phyloP scores from a whole-genome alignment of 1,140 invertebrate genomes.

The Scaptomyza pallida region DNA sequence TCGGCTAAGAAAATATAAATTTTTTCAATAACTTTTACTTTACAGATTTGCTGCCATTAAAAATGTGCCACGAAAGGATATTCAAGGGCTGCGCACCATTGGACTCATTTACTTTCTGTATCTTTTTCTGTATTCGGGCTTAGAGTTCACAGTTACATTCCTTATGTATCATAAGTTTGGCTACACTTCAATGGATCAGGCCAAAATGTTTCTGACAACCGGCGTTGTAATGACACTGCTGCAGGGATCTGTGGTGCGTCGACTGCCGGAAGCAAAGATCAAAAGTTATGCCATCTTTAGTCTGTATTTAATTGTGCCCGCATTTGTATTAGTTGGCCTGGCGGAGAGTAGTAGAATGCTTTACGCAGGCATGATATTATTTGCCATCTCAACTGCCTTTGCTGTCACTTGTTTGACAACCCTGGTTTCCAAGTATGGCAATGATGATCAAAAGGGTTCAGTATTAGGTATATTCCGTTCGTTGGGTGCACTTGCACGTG shows the following conservation, averaged over 20 bases:
- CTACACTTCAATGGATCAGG: conserved; percentile 97
- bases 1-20: too few relatives aligned
- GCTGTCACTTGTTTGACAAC: conserved; percentile 97
- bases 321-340: conserved; percentile 94
- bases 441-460: conserved; percentile 94
- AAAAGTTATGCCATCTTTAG: conserved; percentile 90
- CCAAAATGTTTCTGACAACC: conserved; percentile 98
- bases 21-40: conserved; percentile 47
- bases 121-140: conserved; percentile 97
- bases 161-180: conserved; percentile 96
- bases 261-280: conserved; percentile 90
- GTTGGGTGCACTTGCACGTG: conserved; percentile 95
- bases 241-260: conserved; percentile 95
- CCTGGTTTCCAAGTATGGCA: conserved; percentile 92
- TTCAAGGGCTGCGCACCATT: conserved; percentile 88
- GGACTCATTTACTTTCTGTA: conserved; percentile 97
- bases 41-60: conserved; percentile 87
- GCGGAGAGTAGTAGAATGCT: conserved; percentile 85
- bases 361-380: conserved; percentile 93
- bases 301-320: conserved; percentile 93
- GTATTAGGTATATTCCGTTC: conserved; percentile 97
- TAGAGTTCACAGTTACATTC: conserved; percentile 99
- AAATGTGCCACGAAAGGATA: conserved; percentile 86
- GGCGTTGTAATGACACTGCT: conserved; percentile 95
- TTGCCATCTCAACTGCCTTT: conserved; percentile 95